A percentile compares a stretch with the other conserved stretches of the same genome.
Evolutionary conservation across 2,797 vertebrate species (phyloP).

Genomic region (Phataginus tetradactyla): DNA sequence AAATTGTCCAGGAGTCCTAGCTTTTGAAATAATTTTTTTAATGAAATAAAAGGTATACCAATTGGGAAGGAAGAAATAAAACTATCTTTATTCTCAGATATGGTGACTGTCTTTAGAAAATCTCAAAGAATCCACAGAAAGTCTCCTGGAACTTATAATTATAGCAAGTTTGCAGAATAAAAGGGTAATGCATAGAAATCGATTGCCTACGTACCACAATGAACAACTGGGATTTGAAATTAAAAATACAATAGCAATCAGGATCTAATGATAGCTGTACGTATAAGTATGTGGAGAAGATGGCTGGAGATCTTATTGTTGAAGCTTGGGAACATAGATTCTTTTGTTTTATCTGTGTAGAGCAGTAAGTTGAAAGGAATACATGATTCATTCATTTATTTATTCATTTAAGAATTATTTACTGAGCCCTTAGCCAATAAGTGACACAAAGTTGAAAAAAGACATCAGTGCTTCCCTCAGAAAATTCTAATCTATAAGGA

Average conservation of each 20-base stretch:
- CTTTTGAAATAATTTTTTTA: neutral
- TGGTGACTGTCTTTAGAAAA: neutral
- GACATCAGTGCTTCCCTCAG: neutral
- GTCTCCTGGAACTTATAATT: neutral
- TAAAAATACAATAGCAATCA: neutral
- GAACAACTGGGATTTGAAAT: neutral
- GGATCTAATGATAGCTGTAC: neutral
- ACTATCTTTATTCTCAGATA: neutral
- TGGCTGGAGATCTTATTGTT: neutral
- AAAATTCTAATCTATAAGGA: neutral
- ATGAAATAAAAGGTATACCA: neutral
- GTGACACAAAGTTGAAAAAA: neutral
- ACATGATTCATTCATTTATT: neutral
- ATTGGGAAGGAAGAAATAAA: neutral
- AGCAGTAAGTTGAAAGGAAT: neutral
- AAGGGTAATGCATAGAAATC: neutral
- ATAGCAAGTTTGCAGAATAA: neutral
- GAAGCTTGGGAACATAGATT: neutral
- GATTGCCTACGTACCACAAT: neutral
- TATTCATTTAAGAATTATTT: neutral
- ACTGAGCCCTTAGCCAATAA: neutral
- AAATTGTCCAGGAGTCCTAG: neutral
- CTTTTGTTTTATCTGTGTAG: neutral
- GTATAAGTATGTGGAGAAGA: neutral
- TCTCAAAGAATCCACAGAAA: neutral